phyloP scores from a whole-genome alignment of 2,797 vertebrate species.

The Chaetodon trifasciatus region DNA sequence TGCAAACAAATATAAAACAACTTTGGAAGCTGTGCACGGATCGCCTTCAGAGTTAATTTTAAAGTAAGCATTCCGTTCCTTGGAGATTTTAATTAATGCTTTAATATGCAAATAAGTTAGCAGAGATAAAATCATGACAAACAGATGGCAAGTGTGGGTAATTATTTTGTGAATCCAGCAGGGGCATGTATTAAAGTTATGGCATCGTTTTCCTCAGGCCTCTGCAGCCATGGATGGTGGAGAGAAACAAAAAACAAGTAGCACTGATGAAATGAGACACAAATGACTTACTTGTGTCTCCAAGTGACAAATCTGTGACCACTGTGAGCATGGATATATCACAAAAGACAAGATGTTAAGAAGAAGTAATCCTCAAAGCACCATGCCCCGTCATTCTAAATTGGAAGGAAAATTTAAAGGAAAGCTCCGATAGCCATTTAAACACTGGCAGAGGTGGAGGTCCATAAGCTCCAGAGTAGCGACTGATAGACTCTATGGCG shows the following conservation, averaged over 20 bases:
- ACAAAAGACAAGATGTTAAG: constrained; percentile 22
- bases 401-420: constrained; percentile 3
- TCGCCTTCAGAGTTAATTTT: constrained; percentile 85
- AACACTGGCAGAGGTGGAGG: background rate
- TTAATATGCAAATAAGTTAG: constrained; percentile 99
- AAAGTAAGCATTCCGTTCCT: constrained; percentile 86
- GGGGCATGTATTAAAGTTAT: constrained; percentile 85
- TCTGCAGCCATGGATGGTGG: constrained; percentile 66
- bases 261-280: constrained; percentile 49
- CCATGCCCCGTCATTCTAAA: constrained; percentile 28
- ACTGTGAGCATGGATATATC: constrained; percentile 29
- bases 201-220: constrained; percentile 82
- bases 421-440: constrained; percentile 1
- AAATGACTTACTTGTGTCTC: constrained; percentile 61
- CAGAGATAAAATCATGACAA: constrained; percentile 94
- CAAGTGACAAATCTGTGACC: constrained; percentile 61
- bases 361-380: constrained; percentile 34
- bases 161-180: constrained; percentile 89
- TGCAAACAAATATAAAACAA: constrained; percentile 79
- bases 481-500: background rate
- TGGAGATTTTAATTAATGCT: constrained; percentile 98
- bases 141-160: constrained; percentile 98
- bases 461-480: background rate
- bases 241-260: constrained; percentile 2
- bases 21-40: constrained; percentile 75